These are phyloP conservation scores for Rana temporaria DNA, from an alignment of 2,113 vertebrate species.

Conservation along the genomic window DNA sequence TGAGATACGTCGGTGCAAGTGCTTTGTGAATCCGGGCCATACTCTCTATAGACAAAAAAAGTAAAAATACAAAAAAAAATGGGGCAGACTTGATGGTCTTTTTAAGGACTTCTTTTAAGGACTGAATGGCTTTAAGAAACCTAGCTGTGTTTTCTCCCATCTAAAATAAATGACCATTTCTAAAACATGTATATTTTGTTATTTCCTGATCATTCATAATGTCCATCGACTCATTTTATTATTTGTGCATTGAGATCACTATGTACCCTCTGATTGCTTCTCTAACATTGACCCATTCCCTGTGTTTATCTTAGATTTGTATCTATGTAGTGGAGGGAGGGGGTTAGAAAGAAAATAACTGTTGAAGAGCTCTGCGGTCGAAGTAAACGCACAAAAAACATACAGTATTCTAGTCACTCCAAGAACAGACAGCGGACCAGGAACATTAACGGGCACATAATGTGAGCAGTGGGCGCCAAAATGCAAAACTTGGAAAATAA, in stretches of 20 bases:
- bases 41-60: too few relatives aligned
- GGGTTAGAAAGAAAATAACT: not conserved
- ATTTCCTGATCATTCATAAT: not conserved
- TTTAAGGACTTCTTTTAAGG: too few relatives aligned
- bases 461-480: not conserved
- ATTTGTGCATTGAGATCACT: not conserved
- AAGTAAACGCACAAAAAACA: not conserved
- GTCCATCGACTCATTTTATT: not conserved
- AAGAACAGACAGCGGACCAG: not conserved
- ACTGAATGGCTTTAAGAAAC: too few relatives aligned
- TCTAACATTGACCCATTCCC: constrained; percentile 6
- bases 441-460: not conserved
- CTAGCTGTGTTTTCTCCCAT: too few relatives aligned
- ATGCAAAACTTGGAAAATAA: constrained; percentile 60
- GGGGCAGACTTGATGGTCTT: too few relatives aligned
- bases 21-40: too few relatives aligned
- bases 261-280: constrained; percentile 2
- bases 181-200: constrained; percentile 1
- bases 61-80: too few relatives aligned
- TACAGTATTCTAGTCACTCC: not conserved
- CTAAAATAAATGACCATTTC: not conserved
- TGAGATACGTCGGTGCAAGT: too few relatives aligned
- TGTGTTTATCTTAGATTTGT: constrained; percentile 14
- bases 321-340: not conserved
- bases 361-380: not conserved